Conservation (phyloP, 2,888 invertebrate genomes). For the Brachypalpus laphriformis region DNA sequence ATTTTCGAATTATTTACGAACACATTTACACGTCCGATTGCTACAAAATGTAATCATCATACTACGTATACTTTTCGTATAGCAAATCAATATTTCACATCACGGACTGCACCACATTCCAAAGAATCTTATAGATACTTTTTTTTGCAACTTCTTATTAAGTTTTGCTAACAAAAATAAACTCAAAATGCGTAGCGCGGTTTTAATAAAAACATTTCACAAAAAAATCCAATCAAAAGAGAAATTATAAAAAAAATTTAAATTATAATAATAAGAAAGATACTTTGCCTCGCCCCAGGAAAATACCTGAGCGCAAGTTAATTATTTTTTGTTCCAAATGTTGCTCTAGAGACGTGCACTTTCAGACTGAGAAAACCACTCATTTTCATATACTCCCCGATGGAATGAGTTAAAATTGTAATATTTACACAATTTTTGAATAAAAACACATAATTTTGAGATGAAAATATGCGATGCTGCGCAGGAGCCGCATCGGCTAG, state of each 20-base stretch:
- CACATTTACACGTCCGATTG: slow-evolving; percentile 28
- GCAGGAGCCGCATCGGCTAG: slow-evolving; percentile 11
- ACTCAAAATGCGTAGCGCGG: slow-evolving; percentile 55
- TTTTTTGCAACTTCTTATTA: slow-evolving; percentile 46
- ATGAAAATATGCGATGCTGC: slow-evolving; percentile 30
- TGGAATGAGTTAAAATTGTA: slow-evolving; percentile 57
- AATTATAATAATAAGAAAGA: neutral
- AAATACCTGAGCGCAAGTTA: slow-evolving; percentile 45
- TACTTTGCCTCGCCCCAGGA: slow-evolving; percentile 54
- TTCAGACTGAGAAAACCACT: slow-evolving; percentile 66
- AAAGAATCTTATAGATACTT: slow-evolving; percentile 6
- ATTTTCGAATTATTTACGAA: slow-evolving; percentile 47
- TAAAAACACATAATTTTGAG: slow-evolving; percentile 48
- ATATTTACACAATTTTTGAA: slow-evolving; percentile 59
- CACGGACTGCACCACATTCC: slow-evolving; percentile 61
- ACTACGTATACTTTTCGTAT: neutral
- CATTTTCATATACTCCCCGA: slow-evolving; percentile 21
- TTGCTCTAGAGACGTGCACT: slow-evolving; percentile 62
- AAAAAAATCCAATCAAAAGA: slow-evolving; percentile 23
- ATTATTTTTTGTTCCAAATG: slow-evolving; percentile 27
- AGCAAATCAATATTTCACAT: slow-evolving; percentile 15
- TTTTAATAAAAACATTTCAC: slow-evolving; percentile 42
- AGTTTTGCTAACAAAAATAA: slow-evolving; percentile 62
- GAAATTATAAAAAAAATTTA: slow-evolving; percentile 34
- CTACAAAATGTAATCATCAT: slow-evolving; percentile 22